Base-by-base conservation (phyloP, 2,888 invertebrate genomes). In the Trachelus iudaicus region DNA sequence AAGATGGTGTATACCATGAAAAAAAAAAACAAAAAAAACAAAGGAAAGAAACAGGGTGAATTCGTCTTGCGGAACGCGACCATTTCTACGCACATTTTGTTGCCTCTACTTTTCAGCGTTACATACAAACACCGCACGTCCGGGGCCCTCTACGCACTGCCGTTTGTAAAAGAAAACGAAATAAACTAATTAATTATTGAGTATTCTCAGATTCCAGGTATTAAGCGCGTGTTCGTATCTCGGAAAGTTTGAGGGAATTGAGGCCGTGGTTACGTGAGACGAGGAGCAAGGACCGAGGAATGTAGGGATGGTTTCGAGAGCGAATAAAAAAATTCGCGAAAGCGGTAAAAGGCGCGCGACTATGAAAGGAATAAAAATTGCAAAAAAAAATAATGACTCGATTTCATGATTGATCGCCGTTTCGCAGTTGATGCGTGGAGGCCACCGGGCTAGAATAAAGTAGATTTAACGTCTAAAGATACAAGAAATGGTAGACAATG, bases 51-150 rank as follows among this genome's bases (percentile, higher is more conserved):
- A 34, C 71, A 23, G 23, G 23, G 33, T 23, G 30, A 30, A 37
- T 82, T 81, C 84, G 83, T 85, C 81, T 74, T 79, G 81, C 81
- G 85, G 81, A 81, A 80, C 82, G 82, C 81, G 82, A 80, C 80
- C 37, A 74, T 77, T 78, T 68, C 40, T 77, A 80, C 69, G 56
- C 56, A 73, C 40, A 31, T 69, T 11, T 73, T 78, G 56, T 56
- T 78, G 75, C 78, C 76, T 74, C 75, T 71, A 75, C 73, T 75
- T 78, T 73, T 34, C 75, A 75, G 73, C n/a, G 77, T 81, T 76
- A 77, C 77, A 78, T 76, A 79, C 75, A 81, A 81, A 79, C 73
- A 79, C 79, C 76, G 78, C 80, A 79, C 74, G 78, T 79, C 76
- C 80, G 80, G 80, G 73, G 76, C 74, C 79, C 76, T 77, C 71